Conservation (phyloP, 2,113 vertebrate species). For the Osmerus mordax region DNA sequence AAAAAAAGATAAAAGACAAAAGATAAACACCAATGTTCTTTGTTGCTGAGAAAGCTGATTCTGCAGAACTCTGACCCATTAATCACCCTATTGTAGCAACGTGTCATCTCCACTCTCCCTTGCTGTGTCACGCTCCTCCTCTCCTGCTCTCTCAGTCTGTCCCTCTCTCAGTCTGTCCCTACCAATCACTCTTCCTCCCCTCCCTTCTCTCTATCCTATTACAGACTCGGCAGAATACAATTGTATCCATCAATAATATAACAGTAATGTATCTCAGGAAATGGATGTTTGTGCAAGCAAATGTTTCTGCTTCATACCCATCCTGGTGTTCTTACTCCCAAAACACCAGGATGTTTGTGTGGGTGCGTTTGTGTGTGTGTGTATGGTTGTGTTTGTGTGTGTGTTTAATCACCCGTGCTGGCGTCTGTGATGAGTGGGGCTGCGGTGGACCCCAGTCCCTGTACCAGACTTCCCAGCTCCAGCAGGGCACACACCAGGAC, state of each 20-base stretch:
- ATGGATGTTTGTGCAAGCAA: too few species aligned
- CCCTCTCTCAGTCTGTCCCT: slow-evolving; percentile 1
- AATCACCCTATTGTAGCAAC: too few species aligned
- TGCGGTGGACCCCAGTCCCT: slow-evolving; percentile 79
- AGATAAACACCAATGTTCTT: not conserved
- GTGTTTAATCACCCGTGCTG: slow-evolving; percentile 73
- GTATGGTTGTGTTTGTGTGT: slow-evolving; percentile 14
- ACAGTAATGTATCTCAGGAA: too few species aligned
- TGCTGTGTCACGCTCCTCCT: not conserved
- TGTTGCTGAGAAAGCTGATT: not conserved
- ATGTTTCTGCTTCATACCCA: too few species aligned
- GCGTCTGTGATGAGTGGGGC: slow-evolving; percentile 84
- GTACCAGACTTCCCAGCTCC: slow-evolving; percentile 84
- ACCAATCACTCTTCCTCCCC: not conserved
- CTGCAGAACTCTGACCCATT: not conserved
- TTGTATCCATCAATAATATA: too few species aligned
- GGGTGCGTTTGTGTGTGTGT: slow-evolving; percentile 10
- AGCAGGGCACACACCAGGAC: slow-evolving; percentile 82
- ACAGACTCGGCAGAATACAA: not conserved
- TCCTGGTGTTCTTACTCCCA: too few species aligned
- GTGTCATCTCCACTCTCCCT: not conserved
- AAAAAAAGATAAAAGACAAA: too few species aligned
- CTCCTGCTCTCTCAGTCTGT: not conserved
- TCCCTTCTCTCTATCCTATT: not conserved
- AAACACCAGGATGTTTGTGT: not conserved